A percentile compares a stretch with the other conserved stretches of the same genome.
Conservation (phyloP, 2,797 vertebrate species). For the Cichlasoma orientale region DNA sequence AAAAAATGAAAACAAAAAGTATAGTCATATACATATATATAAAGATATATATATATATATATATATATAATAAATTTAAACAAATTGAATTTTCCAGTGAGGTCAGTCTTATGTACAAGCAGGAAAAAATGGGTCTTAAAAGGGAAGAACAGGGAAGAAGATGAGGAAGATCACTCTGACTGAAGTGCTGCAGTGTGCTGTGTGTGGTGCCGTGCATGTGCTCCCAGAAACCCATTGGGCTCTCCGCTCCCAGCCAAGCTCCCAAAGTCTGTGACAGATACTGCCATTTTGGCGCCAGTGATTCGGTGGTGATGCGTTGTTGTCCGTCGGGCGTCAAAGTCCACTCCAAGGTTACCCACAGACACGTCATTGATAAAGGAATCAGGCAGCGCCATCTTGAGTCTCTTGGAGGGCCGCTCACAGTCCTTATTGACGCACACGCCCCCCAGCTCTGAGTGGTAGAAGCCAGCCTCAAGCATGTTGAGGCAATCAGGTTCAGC, state of each 20-base stretch:
- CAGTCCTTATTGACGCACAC: conserved; percentile 90
- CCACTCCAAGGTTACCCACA: conserved; percentile 91
- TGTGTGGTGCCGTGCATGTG: conserved; percentile 91
- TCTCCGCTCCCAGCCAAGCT: conserved; percentile 88
- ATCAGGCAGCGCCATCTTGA: conserved; percentile 94
- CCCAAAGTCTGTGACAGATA: conserved; percentile 96
- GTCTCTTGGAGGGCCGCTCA: conserved; percentile 92
- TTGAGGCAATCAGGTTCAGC: conserved; percentile 93
- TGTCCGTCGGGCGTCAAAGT: conserved; percentile 91
- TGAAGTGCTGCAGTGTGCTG: conserved; percentile 93
- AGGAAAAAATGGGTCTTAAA: conserved; percentile 80
- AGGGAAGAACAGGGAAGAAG: conserved; percentile 76
- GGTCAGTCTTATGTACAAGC: conserved; percentile 89
- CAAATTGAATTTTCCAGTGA: conserved; percentile 77
- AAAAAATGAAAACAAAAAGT: conserved; percentile 73
- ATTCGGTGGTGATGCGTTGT: conserved; percentile 86
- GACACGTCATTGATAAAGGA: conserved; percentile 94
- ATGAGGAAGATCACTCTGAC: conserved; percentile 87
- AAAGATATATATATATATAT: conserved; percentile 33
- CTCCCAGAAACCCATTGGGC: conserved; percentile 90
- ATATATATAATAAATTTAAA: conserved; percentile 87
- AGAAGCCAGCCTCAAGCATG: conserved; percentile 95
- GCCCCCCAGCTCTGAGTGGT: conserved; percentile 90
- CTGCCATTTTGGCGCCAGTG: conserved; percentile 96
- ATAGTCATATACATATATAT: conserved; percentile 72